phyloP scores from a whole-genome alignment of 1,140 invertebrate species.

The Tachypleus tridentatus region DNA sequence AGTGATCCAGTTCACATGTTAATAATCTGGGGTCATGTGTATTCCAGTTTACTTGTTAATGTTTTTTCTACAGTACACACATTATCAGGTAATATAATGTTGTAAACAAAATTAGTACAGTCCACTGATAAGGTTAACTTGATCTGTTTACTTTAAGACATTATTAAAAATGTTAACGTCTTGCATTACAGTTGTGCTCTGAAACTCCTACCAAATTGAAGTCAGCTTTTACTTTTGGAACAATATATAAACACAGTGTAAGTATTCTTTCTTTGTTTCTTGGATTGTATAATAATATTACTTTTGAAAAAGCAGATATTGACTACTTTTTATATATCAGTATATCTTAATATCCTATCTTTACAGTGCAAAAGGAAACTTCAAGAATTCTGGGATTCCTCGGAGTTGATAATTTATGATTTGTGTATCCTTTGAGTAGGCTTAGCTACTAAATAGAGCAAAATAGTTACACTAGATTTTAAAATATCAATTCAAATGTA shows the following conservation, averaged over 20 bases:
- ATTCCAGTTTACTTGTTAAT: neutral
- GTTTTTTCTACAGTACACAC: neutral
- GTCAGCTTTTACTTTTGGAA: constrained; percentile 30
- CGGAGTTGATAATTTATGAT: constrained; percentile 13
- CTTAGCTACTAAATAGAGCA: too few species aligned
- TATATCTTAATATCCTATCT: neutral
- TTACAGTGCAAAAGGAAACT: constrained; percentile 14
- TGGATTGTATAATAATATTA: neutral
- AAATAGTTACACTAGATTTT: neutral
- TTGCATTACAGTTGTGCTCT: constrained; percentile 38
- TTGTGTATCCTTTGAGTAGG: constrained; percentile 15
- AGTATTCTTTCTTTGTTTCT: neutral
- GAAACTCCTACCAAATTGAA: constrained; percentile 36
- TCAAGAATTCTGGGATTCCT: constrained; percentile 7
- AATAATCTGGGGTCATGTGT: too few species aligned
- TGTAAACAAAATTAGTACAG: neutral
- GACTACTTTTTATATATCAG: neutral
- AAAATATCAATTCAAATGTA: neutral
- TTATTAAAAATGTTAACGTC: neutral
- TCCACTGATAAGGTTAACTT: too few species aligned
- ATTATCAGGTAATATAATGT: neutral
- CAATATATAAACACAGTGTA: constrained; percentile 10
- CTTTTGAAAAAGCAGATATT: neutral
- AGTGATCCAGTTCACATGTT: too few species aligned
- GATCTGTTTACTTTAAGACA: too few species aligned